Percentiles rank a stretch among this genome's conserved stretches.
phyloP scores from a whole-genome alignment of 2,797 vertebrate genomes.

The Bovichtus diacanthus region DNA sequence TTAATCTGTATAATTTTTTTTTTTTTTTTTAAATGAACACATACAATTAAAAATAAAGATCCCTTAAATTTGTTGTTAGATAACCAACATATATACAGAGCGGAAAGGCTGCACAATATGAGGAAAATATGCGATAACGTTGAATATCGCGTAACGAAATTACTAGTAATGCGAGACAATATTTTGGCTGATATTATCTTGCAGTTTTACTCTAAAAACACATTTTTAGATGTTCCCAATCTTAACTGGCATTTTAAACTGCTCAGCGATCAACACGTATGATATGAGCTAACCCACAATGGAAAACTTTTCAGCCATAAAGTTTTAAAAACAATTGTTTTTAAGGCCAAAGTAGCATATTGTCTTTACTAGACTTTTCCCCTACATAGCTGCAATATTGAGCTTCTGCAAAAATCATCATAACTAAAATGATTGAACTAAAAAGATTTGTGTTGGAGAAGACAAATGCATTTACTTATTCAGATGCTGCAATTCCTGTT shows the following conservation, averaged over 20 bases:
- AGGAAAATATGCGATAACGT: no score
- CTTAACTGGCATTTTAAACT: not conserved
- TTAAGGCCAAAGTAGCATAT: not conserved
- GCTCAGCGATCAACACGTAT: not conserved
- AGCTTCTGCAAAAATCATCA: not conserved
- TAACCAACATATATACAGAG: no score
- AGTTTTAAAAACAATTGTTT: not conserved
- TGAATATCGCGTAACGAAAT: no score
- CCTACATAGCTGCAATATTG: not conserved
- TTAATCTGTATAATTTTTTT: no score
- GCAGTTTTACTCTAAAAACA: no score
- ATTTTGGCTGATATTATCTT: no score
- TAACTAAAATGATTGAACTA: no score
- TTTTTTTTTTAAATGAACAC: no score
- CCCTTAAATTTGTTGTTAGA: no score
- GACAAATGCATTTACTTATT: not conserved
- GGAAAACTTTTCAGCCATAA: not conserved
- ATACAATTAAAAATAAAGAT: no score
- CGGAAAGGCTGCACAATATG: no score
- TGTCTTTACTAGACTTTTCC: not conserved
- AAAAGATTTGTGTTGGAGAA: not conserved
- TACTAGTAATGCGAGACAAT: no score
- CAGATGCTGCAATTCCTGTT: not conserved
- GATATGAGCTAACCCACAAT: not conserved
- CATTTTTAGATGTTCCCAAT: not conserved